Evolutionary conservation across 2,797 vertebrate genomes (phyloP).

Genomic region (Phoeniculus purpureus): DNA sequence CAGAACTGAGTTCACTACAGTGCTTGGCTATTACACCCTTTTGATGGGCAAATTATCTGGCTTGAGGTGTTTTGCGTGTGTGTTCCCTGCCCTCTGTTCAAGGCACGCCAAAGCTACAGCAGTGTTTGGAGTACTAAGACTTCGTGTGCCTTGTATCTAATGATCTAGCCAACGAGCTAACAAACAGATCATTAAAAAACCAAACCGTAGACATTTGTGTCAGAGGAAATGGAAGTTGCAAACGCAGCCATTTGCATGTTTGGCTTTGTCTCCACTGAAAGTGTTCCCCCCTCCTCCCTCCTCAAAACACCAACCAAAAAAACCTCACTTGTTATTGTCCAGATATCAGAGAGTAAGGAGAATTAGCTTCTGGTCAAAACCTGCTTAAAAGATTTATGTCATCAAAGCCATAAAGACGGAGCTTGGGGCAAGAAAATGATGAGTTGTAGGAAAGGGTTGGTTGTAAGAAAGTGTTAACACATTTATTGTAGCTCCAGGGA

Average conservation of each 20-base stretch:
- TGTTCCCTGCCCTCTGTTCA: neutral
- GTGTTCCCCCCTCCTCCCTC: neutral
- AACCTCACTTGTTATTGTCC: neutral
- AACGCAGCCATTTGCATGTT: neutral
- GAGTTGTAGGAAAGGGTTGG: conserved; percentile 61
- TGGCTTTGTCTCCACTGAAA: conserved; percentile 18
- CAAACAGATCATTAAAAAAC: neutral
- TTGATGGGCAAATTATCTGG: neutral
- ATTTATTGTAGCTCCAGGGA: conserved; percentile 74
- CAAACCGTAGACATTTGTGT: neutral
- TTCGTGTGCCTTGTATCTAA: neutral
- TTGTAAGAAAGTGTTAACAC: conserved; percentile 72
- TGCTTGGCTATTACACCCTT: neutral
- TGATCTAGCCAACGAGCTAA: conserved; percentile 8
- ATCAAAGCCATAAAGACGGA: conserved; percentile 66
- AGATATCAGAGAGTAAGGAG: conserved; percentile 19
- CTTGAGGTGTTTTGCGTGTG: neutral
- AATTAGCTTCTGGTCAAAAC: conserved; percentile 67
- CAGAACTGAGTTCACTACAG: neutral
- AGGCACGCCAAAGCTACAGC: neutral
- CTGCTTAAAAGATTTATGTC: conserved; percentile 77
- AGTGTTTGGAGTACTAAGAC: neutral
- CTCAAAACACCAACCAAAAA: neutral
- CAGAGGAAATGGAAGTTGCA: neutral
- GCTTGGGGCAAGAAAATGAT: conserved; percentile 69